Evolutionary conservation across 2,797 vertebrate genomes (phyloP), one percentile per base, ranked within the genome.

Genomic region (Hephaestus fuliginosus): DNA sequence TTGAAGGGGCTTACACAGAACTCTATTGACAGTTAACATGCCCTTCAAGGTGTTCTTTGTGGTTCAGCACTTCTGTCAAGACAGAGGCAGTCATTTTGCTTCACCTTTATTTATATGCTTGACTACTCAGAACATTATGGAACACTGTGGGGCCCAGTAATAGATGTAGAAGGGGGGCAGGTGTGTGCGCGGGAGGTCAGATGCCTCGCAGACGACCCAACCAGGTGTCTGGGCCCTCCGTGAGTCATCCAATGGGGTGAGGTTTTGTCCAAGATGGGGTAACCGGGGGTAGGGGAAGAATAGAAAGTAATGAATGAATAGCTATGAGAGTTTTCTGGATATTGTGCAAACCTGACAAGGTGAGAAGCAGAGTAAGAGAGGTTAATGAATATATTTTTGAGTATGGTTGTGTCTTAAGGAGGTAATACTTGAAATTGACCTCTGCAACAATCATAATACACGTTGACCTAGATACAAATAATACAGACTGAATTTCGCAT

Each of bases 1-100:
- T 96, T 93, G 92, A 87, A 88, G 88, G 91, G 91, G 93, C 94
- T 95, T 94, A 92, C 95, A 95, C 92, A 94, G 91, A 95, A 95
- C 91, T 96, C 94, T 94, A 95, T 95, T 96, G 96, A 96, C 95
- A 95, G 95, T 93, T 94, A 96, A 96, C 95, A 95, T 95, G 95
- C 94, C 95, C 96, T 96, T 96, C 96, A 96, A 95, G 94, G 94
- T 95, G 96, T 96, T 96, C 96, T 96, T 97, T 96, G 96, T 97
- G 97, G 96, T 98, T 99, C 98, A 99, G 97, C 97, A 97, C 91
- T 98, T 98, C 97, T 99, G 98, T 98, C 97, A 98, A 97, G 96
- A 96, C 95, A 93, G 89, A 96, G 95, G 94, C 96, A 96, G 95
- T 97, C 97, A 96, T 98, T 98, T 97, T 94, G 96, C 96, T 96